A percentile compares a stretch with the other conserved stretches of the same genome.
These are phyloP conservation scores for Phylloscopus trochiloides DNA, from an alignment of 2,113 vertebrate species.

Conservation along the genomic window DNA sequence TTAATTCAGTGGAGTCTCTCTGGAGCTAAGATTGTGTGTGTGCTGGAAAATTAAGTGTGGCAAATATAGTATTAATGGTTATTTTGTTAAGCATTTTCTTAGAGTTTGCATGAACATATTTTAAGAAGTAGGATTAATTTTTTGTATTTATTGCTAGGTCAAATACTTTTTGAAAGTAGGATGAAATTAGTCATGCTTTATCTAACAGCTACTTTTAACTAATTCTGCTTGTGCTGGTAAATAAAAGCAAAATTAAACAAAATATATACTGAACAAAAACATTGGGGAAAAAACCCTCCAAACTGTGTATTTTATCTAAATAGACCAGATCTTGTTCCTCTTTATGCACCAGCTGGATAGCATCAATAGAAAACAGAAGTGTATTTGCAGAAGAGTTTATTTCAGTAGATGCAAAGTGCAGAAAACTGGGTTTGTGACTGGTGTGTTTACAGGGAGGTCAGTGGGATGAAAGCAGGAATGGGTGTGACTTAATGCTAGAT, in stretches of 20 bases:
- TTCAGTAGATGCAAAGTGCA: background rate
- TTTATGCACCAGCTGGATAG: background rate
- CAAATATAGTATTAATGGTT: background rate
- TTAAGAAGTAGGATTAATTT: conserved; percentile 19
- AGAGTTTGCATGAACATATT: background rate
- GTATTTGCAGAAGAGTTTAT: background rate
- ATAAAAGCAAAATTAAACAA: background rate
- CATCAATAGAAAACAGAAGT: background rate
- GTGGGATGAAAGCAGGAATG: background rate
- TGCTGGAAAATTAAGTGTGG: conserved; percentile 7
- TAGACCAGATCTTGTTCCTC: background rate
- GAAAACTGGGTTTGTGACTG: background rate
- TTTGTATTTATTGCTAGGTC: background rate
- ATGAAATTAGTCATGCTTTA: background rate
- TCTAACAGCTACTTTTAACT: background rate
- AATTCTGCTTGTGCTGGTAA: background rate
- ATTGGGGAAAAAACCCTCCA: background rate
- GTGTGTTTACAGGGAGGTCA: background rate
- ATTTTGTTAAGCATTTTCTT: background rate
- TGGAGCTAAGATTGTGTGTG: background rate
- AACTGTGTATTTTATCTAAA: background rate
- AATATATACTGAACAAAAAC: background rate
- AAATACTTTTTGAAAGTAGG: conserved; percentile 10
- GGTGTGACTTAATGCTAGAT: background rate
- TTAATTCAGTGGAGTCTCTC: conserved; percentile 10